Evolutionary conservation across 2,113 vertebrate species (phyloP).

Genomic region (Cromileptes altivelis): DNA sequence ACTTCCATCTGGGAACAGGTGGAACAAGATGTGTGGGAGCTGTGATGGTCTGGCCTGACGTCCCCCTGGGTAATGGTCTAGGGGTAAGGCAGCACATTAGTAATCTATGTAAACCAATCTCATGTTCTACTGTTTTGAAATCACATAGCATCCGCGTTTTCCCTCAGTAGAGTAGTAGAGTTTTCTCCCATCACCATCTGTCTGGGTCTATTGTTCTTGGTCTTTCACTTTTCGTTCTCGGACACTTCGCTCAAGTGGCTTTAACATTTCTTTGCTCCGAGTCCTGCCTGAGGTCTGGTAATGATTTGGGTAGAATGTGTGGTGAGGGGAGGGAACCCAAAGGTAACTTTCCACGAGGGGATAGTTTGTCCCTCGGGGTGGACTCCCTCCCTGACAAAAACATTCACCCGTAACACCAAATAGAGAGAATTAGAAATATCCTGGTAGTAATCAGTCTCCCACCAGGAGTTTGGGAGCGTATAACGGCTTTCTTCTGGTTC

Average conservation of each 20-base stretch:
- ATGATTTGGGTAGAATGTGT: not conserved
- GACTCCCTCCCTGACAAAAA: no score
- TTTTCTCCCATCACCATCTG: not conserved
- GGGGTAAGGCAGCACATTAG: not conserved
- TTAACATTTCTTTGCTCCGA: not conserved
- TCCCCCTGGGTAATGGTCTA: not conserved
- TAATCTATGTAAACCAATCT: slow-evolving; percentile 2
- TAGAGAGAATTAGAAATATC: no score
- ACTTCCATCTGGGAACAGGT: not conserved
- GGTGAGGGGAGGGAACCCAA: not conserved
- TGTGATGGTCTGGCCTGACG: not conserved
- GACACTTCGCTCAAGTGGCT: not conserved
- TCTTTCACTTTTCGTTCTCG: not conserved
- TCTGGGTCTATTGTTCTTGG: not conserved
- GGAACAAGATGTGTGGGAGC: not conserved
- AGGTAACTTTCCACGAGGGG: no score
- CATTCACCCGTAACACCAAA: no score
- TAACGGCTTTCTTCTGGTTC: no score
- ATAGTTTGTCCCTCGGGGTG: no score
- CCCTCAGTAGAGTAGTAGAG: not conserved
- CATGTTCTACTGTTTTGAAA: not conserved
- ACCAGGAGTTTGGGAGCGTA: no score
- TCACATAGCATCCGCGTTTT: not conserved
- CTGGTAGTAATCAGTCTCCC: no score
- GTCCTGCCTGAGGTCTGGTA: no score